Base-by-base conservation (phyloP, 2,888 invertebrate species). In the Malthinus seriepunctatus region DNA sequence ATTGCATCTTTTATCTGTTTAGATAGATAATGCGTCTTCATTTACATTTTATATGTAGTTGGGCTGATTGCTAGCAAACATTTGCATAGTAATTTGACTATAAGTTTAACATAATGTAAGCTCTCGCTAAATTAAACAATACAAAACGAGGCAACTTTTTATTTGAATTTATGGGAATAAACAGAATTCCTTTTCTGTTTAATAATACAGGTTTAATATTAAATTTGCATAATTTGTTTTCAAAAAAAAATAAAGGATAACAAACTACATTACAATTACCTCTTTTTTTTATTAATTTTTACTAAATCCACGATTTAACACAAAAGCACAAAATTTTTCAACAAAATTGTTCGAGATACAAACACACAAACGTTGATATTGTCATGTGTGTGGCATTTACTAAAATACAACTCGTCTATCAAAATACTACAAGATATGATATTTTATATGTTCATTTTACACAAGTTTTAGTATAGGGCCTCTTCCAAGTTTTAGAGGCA, bases 381-480 rank as follows among this genome's bases (percentile, higher is more conserved):
- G 60, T 37, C 52, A 51, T 48, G 44, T 44, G 48, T 47, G 53
- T 61, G 56, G 56, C 60, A 61, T 52, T 52, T 46, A 72, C 71
- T 65, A 70, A 68, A 69, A 42, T 42, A 68, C 69, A 67, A 68
- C 69, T 71, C 70, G 62, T 73, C 72, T 73, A 74, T 73, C 72
- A 74, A 70, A 23, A 23, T 23, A 23, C 23, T 23, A 69, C 74
- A 68, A 42, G 71, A 69, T 23, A 23, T 72, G 75, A 75, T 75
- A 75, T 72, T 78, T 78, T 78, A 78, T 78, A 77, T 75, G 77
- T 76, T 76, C 78, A 78, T 78, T 79, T 78, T 77, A 77, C 23
- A 42, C 78, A 78, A 74, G 76, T 76, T 78, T 78, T 76, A 76
- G 74, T 73, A 67, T 71, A 70, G 71, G 69, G 57, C 63, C 70